Evolutionary conservation across 2,888 invertebrate genomes (phyloP), one percentile per base, ranked within the genome.

Genomic region (Apamea epomidion): DNA sequence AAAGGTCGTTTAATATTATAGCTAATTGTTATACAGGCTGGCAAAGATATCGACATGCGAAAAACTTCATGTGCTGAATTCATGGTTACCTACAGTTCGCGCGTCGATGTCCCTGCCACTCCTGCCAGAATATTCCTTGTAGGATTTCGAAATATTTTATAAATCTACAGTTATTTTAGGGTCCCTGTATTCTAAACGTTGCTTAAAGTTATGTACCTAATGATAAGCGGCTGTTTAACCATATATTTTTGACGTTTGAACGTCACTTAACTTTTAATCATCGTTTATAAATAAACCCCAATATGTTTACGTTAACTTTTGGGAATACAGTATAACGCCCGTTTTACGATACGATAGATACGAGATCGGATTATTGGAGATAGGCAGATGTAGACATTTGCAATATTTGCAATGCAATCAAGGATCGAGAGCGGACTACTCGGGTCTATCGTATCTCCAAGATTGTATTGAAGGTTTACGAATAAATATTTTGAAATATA

Each of bases 401-500:
- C 45, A 12, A 45, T 45, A 14, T 45, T 10, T 32, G 25, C 18
- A 58, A 32, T 16, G 21, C 14, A 25, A 25, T 51, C 37, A 29
- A 74, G 10, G 25, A 4, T 14, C 1, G 16, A 71, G 8, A 37
- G 16, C 2, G 58, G 45, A 74, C 25, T 18, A 18, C 10, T n/a
- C 42, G 6, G 6, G 18, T 64, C 25, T 29, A 25, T n/a, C 67
- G 42, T 51, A 2, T 64, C 25, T 48, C 6, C 42, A 14, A 32
- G 42, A 54, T 8, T 7, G 16, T 51, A 16, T 14, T 51, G 18
- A 81, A n/a, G 16, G 21, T 73, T n/a, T 29, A 48, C 2, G 14
- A 58, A 48, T 58, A 8, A n/a, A 48, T 64, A 29, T 78, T 84
- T 64, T 73, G 25, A 32, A 42, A 72, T 7, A 12, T 7, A 42